Conservation (phyloP, 2,888 invertebrate species). For the Ptychoptera contaminata region DNA sequence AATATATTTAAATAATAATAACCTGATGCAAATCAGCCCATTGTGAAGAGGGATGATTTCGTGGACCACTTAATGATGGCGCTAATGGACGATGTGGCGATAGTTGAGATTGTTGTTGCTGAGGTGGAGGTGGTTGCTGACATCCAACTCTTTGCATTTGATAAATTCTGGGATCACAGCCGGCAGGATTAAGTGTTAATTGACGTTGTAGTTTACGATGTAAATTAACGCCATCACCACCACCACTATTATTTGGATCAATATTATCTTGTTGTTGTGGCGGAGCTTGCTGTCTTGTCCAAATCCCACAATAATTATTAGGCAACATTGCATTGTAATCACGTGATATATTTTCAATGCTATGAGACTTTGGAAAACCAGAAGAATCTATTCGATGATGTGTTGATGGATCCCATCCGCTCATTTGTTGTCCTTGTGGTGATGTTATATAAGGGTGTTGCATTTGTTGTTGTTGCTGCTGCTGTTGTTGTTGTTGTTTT, state of each 20-base stretch:
- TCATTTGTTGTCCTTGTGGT: slow-evolving; percentile 3
- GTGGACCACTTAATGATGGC: slow-evolving; percentile 13
- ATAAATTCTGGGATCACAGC: slow-evolving; percentile 53
- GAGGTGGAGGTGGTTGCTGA: slow-evolving; percentile 10
- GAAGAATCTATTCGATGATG: slow-evolving; percentile 8
- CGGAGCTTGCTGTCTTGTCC: slow-evolving; percentile 3
- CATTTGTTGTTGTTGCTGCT: slow-evolving; percentile 5
- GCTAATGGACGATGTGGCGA: slow-evolving; percentile 16
- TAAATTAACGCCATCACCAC: slow-evolving; percentile 38
- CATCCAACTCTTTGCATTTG: slow-evolving; percentile 22
- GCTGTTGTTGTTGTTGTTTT: slow-evolving; percentile 28
- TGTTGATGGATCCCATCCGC: slow-evolving; percentile 10
- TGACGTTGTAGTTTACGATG: slow-evolving; percentile 69
- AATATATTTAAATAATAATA: not conserved
- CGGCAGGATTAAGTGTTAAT: slow-evolving; percentile 60
- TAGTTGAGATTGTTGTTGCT: slow-evolving; percentile 14
- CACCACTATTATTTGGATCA: slow-evolving; percentile 13
- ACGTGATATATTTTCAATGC: slow-evolving; percentile 35
- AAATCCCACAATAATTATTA: not conserved
- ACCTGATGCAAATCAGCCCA: slow-evolving; percentile 16
- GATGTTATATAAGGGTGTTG: slow-evolving; percentile 6
- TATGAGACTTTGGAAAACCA: slow-evolving; percentile 34
- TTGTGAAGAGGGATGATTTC: slow-evolving; percentile 13
- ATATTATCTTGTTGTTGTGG: slow-evolving; percentile 17
- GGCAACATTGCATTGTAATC: slow-evolving; percentile 6